Evolutionary conservation across 2,888 invertebrate species (phyloP), one percentile per base, ranked within the genome.

Genomic region (Diplolepis rosae): DNA sequence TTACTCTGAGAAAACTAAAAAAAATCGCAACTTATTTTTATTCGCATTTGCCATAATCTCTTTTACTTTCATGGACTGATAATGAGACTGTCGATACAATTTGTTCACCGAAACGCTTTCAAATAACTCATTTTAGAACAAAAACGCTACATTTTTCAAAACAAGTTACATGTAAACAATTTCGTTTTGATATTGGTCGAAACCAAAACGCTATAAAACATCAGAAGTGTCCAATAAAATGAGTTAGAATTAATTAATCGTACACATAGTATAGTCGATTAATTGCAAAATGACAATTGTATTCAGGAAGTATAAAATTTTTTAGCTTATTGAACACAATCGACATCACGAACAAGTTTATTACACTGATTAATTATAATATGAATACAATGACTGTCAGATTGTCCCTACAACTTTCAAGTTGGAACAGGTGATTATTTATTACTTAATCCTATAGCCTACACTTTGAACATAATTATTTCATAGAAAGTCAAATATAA

Each of bases 401-500:
- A 35, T 35, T 56, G 13, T 22, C 11, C 56, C 56, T 56, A 56
- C 22, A 18, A 15, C 6, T 56, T 56, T 18, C 11, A 35, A 32
- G 30, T 30, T 54, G 32, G 13, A 35, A 56, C 52, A 52, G 30
- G 15, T 30, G 13, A 56, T 30, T 22, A 6, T 30, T 22, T 6
- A 7, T 24, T 4, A 39, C 13, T 61, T 35, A 61, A 39, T 51
- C 35, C n/a, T 61, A 61, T 32, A 61, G 32, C 39, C 35, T 56
- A 54, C 18, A 61, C 11, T 32, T 61, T 13, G n/a, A 61, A 35
- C 35, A 61, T 61, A 39, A 39, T 61, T n/a, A 28, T 61, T 77
- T 76, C 68, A 78, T 69, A 71, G 72, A 67, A 75, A 75, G 79
- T 80, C 80, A 80, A 71, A 75, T 80, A 76, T 80, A 79, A 80